phyloP scores from a whole-genome alignment of 92 coral and sea anemone genomes.

The Nematostella vectensis region DNA sequence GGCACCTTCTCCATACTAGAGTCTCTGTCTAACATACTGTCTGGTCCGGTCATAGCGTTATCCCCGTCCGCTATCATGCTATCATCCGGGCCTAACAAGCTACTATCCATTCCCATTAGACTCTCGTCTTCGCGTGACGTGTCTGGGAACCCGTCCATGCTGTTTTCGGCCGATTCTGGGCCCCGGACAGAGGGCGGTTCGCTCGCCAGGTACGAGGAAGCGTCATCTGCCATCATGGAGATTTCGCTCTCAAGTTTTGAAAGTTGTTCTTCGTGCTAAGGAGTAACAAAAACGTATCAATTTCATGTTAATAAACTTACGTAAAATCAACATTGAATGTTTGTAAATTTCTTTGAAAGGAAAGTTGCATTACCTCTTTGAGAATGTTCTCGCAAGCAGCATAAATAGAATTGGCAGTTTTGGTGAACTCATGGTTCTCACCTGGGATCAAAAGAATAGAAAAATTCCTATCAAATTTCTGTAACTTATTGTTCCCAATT shows the following conservation, averaged over 20 bases:
- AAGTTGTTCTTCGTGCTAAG: constrained; percentile 79
- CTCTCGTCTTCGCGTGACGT: constrained; percentile 79
- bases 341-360: no score
- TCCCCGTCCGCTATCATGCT: constrained; percentile 2
- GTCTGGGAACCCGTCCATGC: constrained; percentile 96
- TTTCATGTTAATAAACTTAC: no score
- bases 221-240: constrained; percentile 60
- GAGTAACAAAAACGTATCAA: no score
- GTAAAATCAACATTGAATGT: no score
- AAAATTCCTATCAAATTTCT: background rate
- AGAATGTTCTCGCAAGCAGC: constrained; percentile 67
- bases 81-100: constrained; percentile 12
- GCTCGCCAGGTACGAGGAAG: constrained; percentile 89
- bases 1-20: background rate
- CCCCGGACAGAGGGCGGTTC: constrained; percentile 95
- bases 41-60: constrained; percentile 39
- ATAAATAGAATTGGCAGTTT: constrained; percentile 64
- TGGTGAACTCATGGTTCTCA: constrained; percentile 70
- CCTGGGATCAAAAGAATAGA: constrained; percentile 30
- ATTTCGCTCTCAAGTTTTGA: constrained; percentile 77
- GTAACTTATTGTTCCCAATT: background rate
- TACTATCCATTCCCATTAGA: constrained; percentile 51
- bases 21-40: constrained; percentile 65
- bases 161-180: constrained; percentile 78
- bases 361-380: constrained; percentile 88